Base-by-base conservation (phyloP, 1,140 invertebrate species). In the Caenorhabditis remanei region DNA sequence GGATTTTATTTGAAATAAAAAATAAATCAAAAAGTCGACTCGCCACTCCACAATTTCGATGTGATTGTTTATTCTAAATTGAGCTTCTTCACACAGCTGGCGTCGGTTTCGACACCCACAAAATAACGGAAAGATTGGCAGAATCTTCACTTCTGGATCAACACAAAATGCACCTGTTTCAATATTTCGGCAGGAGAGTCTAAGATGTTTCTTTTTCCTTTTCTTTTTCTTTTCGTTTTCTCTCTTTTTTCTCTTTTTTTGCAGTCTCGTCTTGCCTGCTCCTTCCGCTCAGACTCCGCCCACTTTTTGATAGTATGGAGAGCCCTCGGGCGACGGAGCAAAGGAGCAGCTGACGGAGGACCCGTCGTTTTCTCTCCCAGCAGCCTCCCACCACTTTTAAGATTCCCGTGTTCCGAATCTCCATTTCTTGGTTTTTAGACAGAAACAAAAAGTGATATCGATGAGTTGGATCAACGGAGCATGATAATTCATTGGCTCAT, bases 271-370 rank as follows among this genome's bases (percentile, higher is more conserved):
- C 46, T 14, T 46, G 16, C 46, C n/a, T n/a, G 71, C 71, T 79
- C 71, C 71, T 71, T 48, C 71, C 16, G 71, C 43, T 21, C 4
- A 21, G 71, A 50, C 71, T 79, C 71, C 71, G 46, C 71, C 71
- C 71, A 79, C 71, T 79, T 79, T 71, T 79, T 79, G 71, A 79
- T 79, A 79, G 71, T 79, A 79, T 50, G 71, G 46, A 50, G 71
- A 79, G 71, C 43, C 71, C 71, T 53, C 46, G 19, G 46, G 71
- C 46, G 71, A 50, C 46, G 71, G 19, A 24, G 46, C 71, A 24
- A 79, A 79, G 71, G 71, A 79, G 71, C 71, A 79, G 71, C 71
- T 79, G 71, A 79, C 71, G 71, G 71, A 11, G 7, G 40, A 32
- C 43, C 21, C 8, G 43, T 79, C 46, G 24, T 21, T 13, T 14